Conservation (phyloP, 2,797 vertebrate genomes). For the Apodemus agrarius region DNA sequence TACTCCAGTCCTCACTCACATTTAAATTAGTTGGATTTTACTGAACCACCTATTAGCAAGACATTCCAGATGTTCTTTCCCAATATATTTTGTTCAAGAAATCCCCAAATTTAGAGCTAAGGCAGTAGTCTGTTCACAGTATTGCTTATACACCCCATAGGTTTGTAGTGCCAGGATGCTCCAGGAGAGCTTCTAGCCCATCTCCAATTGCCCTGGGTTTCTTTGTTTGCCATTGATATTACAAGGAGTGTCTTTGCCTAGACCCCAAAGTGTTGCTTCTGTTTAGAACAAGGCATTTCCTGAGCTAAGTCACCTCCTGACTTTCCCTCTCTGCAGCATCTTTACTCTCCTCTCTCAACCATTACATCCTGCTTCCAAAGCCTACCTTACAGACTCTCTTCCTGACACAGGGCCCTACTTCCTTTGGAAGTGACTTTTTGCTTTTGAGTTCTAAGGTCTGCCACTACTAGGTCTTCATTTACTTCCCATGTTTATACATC, state of each 20-base stretch:
- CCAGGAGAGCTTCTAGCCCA: not conserved
- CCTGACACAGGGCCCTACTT: not conserved
- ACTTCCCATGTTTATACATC: not conserved
- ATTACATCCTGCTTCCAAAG: not conserved
- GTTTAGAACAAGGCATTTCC: not conserved
- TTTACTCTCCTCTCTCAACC: not conserved
- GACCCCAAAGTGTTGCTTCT: not conserved
- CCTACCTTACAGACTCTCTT: not conserved
- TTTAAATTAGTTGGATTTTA: constrained; percentile 36
- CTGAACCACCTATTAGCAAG: not conserved
- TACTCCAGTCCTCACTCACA: not conserved
- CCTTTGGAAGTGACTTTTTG: not conserved
- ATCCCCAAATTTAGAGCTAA: not conserved
- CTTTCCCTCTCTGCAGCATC: not conserved
- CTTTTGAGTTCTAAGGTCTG: not conserved
- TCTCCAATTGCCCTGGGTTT: not conserved
- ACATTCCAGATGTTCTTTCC: not conserved
- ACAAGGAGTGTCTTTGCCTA: not conserved
- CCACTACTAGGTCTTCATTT: not conserved
- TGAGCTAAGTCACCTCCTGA: not conserved
- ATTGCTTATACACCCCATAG: not conserved
- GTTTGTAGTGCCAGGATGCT: not conserved
- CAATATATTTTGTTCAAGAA: not conserved
- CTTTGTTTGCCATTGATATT: not conserved
- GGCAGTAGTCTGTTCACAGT: not conserved